Conservation (phyloP, 2,113 vertebrate species). For the Nibea albiflora region DNA sequence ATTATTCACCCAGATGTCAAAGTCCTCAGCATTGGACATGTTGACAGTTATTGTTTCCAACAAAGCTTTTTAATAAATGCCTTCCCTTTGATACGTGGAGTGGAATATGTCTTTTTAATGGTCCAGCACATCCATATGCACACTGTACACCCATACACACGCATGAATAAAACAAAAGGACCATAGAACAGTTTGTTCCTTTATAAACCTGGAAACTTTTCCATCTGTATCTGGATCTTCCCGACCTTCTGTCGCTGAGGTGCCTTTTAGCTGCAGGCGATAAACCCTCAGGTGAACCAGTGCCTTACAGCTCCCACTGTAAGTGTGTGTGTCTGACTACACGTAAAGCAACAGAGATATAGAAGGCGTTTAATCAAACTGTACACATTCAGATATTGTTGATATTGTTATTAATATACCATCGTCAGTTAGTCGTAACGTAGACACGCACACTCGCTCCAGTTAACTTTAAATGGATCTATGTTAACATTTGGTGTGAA, state of each 20-base stretch:
- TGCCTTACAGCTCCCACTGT: background rate
- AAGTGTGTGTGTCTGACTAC: no score
- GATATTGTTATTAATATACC: background rate
- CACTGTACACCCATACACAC: background rate
- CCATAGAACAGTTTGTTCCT: background rate
- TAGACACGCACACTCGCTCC: background rate
- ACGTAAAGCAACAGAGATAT: background rate
- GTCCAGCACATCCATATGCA: background rate
- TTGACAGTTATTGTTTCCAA: slow-evolving; percentile 55
- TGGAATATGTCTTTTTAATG: slow-evolving; percentile 25
- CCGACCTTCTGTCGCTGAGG: no score
- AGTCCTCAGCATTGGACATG: slow-evolving; percentile 14
- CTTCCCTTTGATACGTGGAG: slow-evolving; percentile 17
- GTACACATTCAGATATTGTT: background rate
- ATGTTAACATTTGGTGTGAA: background rate
- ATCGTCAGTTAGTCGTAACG: background rate
- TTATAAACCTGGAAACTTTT: background rate
- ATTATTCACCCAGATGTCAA: slow-evolving; percentile 45
- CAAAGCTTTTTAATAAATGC: slow-evolving; percentile 53
- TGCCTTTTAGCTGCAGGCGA: slow-evolving; percentile 3
- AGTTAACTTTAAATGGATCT: background rate
- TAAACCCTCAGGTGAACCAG: background rate
- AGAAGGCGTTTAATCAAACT: background rate
- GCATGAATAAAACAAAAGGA: slow-evolving; percentile 13
- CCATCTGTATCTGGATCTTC: background rate